Evolutionary conservation across 2,888 invertebrate species (phyloP).

Genomic region (Onthophagus sagittarius): DNA sequence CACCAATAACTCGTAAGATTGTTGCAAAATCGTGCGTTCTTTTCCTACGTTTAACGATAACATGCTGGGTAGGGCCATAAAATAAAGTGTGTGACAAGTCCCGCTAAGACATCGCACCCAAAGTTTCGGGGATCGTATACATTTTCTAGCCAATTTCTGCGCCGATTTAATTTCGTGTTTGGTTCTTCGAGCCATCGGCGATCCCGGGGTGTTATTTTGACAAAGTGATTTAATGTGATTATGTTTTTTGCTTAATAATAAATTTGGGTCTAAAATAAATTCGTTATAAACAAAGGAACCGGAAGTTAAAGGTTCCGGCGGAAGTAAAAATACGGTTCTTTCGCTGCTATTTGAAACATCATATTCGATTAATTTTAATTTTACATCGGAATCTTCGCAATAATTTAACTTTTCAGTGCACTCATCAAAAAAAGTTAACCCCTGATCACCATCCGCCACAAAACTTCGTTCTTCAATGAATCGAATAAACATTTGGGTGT

Average conservation of each 20-base stretch:
- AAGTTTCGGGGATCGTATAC: slow-evolving; percentile 61
- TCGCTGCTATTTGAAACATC: slow-evolving; percentile 79
- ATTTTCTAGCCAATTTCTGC: slow-evolving; percentile 67
- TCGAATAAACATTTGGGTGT: slow-evolving; percentile 95
- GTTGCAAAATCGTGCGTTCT: slow-evolving; percentile 70
- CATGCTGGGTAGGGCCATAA: slow-evolving; percentile 90
- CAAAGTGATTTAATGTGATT: slow-evolving; percentile 42
- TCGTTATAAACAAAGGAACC: slow-evolving; percentile 55
- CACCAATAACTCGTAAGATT: slow-evolving; percentile 83
- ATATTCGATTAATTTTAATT: slow-evolving; percentile 74
- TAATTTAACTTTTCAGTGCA: slow-evolving; percentile 75
- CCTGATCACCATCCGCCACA: slow-evolving; percentile 96
- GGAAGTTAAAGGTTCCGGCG: slow-evolving; percentile 72
- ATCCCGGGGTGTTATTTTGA: slow-evolving; percentile 61
- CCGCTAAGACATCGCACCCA: slow-evolving; percentile 90
- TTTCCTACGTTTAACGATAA: slow-evolving; percentile 66
- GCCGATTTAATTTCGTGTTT: slow-evolving; percentile 94
- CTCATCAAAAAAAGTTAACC: slow-evolving; percentile 95
- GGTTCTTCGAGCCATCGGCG: slow-evolving; percentile 88
- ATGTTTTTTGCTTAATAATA: slow-evolving; percentile 49
- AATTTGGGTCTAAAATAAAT: slow-evolving; percentile 60
- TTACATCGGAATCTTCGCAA: slow-evolving; percentile 56
- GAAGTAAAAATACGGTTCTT: slow-evolving; percentile 90
- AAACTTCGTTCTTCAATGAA: slow-evolving; percentile 99
- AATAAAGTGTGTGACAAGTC: slow-evolving; percentile 92